A percentile compares a stretch with the other conserved stretches of the same genome.
Conservation (phyloP, 2,113 vertebrate species). For the Mobula birostris region DNA sequence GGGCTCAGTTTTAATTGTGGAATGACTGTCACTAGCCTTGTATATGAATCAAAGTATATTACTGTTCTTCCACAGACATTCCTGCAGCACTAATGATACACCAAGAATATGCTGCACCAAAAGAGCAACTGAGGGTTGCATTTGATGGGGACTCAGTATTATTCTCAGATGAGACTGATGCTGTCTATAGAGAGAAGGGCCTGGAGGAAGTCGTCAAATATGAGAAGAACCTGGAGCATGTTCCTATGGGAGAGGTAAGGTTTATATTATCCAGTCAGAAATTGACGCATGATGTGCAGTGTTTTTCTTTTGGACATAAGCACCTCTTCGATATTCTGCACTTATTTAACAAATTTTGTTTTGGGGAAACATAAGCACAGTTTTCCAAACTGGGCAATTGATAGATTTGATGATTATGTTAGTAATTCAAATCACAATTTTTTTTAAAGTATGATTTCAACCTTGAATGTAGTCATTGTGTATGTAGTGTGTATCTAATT, state of each 20-base stretch:
- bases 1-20: background rate
- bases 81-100: slow-evolving; percentile 52
- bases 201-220: slow-evolving; percentile 49
- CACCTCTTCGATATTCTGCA: background rate
- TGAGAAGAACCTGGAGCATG: slow-evolving; percentile 42
- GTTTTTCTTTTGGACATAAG: background rate
- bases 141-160: slow-evolving; percentile 54
- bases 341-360: background rate
- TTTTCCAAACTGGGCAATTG: background rate
- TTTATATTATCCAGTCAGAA: background rate
- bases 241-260: slow-evolving; percentile 50
- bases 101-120: slow-evolving; percentile 47
- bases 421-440: background rate
- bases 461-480: background rate
- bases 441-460: background rate
- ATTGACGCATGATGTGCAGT: background rate
- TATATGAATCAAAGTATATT: background rate
- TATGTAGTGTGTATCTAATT: background rate
- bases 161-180: slow-evolving; percentile 47
- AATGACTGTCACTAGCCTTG: background rate
- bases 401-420: background rate
- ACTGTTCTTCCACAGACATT: slow-evolving; percentile 47
- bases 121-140: slow-evolving; percentile 46
- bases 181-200: slow-evolving; percentile 49
- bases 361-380: background rate